phyloP scores from a whole-genome alignment of 2,113 vertebrate species.

The Dendropsophus ebraccatus region DNA sequence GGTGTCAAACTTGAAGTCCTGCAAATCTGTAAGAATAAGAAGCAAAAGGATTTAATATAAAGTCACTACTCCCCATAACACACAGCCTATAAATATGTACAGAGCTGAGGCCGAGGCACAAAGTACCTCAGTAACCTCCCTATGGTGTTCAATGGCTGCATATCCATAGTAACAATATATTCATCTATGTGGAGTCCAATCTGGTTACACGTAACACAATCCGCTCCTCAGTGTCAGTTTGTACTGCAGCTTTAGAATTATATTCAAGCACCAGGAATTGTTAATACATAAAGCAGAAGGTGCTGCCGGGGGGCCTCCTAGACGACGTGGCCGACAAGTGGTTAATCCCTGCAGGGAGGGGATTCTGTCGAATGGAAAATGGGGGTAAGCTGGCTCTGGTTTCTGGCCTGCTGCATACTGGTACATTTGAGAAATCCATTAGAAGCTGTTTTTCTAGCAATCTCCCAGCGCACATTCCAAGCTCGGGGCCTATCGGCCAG shows the following conservation, averaged over 20 bases:
- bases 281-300: background rate
- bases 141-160: too few relatives aligned
- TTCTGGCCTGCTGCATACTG: slow-evolving; percentile 65
- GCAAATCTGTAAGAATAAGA: slow-evolving; percentile 79
- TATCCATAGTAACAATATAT: too few relatives aligned
- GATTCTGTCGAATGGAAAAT: slow-evolving; percentile 58
- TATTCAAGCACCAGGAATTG: background rate
- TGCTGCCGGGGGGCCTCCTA: background rate
- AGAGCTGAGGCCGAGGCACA: background rate
- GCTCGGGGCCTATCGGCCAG: slow-evolving; percentile 47
- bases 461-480: slow-evolving; percentile 52
- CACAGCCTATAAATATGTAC: too few relatives aligned
- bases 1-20: slow-evolving; percentile 91
- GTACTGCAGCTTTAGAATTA: background rate
- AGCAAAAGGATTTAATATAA: too few relatives aligned
- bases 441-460: slow-evolving; percentile 63
- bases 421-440: slow-evolving; percentile 66
- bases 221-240: background rate
- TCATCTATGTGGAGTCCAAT: too few relatives aligned
- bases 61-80: background rate
- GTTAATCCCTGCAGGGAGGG: slow-evolving; percentile 7
- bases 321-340: background rate
- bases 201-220: background rate
- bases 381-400: slow-evolving; percentile 59
- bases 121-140: background rate